Conservation (phyloP, 2,797 vertebrate species). For the Chrysolophus pictus region DNA sequence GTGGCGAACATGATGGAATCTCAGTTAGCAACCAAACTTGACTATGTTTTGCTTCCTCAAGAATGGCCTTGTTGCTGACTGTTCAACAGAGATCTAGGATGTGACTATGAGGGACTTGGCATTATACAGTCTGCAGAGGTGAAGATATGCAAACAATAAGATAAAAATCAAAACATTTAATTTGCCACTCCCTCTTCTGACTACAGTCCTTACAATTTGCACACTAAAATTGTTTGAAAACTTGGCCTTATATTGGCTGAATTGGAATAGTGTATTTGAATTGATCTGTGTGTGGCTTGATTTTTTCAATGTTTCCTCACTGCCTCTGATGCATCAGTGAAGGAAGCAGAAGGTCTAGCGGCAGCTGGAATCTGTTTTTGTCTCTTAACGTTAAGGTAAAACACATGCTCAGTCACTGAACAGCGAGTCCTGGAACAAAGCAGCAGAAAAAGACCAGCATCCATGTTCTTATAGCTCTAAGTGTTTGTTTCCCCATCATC, state of each 20-base stretch:
- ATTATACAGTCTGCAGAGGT: neutral
- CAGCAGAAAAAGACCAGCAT: neutral
- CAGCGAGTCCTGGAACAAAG: conserved; percentile 45
- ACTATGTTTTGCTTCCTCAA: neutral
- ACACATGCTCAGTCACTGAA: neutral
- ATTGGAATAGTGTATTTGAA: neutral
- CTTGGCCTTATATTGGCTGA: neutral
- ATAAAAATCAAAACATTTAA: neutral
- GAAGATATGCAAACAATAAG: neutral
- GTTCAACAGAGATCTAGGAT: neutral
- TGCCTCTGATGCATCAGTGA: neutral
- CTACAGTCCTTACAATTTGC: neutral
- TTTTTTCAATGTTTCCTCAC: neutral
- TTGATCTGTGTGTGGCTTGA: neutral
- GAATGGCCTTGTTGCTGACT: neutral
- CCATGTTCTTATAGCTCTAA: neutral
- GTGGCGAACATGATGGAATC: neutral
- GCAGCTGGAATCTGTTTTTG: neutral
- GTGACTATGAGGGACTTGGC: neutral
- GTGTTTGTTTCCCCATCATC: neutral
- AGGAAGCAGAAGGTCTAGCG: conserved; percentile 26
- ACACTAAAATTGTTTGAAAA: neutral
- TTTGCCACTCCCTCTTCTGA: neutral
- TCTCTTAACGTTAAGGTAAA: conserved; percentile 20
- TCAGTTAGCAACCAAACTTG: neutral